Percentiles rank a stretch among this genome's conserved stretches.
Conservation (phyloP, 2,888 invertebrate genomes). For the Lasioglossum leucozonium region DNA sequence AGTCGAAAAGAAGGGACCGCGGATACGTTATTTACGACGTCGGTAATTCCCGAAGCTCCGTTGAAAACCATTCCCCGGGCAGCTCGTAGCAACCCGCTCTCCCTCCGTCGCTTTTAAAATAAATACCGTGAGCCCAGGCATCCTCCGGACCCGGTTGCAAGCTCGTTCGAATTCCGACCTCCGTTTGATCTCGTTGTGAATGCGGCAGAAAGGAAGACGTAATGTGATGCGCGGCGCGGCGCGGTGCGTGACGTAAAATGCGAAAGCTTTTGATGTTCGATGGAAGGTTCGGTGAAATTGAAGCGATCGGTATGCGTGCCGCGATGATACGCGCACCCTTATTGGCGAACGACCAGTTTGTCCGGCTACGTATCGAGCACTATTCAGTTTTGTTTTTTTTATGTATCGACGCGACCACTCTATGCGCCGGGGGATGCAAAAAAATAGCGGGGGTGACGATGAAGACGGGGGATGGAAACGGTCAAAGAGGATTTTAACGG, state of each 20-base stretch:
- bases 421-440: not conserved
- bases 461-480: not conserved
- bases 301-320: constrained; percentile 66
- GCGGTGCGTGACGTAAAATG: constrained; percentile 66
- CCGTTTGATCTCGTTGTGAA: constrained; percentile 60
- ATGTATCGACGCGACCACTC: constrained; percentile 13
- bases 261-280: constrained; percentile 70
- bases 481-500: constrained; percentile 5
- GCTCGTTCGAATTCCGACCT: constrained; percentile 50
- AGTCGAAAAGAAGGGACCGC: not conserved
- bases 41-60: constrained; percentile 24
- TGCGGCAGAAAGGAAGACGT: constrained; percentile 64
- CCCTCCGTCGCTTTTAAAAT: constrained; percentile 30
- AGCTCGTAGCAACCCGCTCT: not conserved
- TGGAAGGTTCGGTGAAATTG: constrained; percentile 67
- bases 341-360: constrained; percentile 38
- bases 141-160: not conserved
- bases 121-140: constrained; percentile 34
- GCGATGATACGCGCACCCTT: constrained; percentile 45
- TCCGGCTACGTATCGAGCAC: constrained; percentile 15
- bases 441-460: not conserved
- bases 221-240: constrained; percentile 67
- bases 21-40: constrained; percentile 19
- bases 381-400: constrained; percentile 37
- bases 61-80: constrained; percentile 12